Conservation (phyloP, 2,113 vertebrate genomes). For the Pachycephala philippinensis region DNA sequence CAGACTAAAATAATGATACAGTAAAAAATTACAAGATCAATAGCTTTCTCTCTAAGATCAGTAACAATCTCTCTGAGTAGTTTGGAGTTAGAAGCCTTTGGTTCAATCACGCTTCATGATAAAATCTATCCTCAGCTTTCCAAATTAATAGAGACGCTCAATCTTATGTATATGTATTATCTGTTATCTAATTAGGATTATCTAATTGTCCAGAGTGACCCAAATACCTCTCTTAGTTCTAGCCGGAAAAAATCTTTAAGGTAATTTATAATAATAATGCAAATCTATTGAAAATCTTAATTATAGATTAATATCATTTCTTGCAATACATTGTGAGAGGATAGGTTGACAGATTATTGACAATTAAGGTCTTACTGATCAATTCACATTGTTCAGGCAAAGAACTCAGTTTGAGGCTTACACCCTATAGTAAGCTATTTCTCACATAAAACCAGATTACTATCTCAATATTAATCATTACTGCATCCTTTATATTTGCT, state of each 20-base stretch:
- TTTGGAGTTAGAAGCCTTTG: not conserved
- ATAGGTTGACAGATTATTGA: not conserved
- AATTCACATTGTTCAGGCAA: not conserved
- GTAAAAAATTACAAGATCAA: not conserved
- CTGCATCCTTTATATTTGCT: not conserved
- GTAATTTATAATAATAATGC: not conserved
- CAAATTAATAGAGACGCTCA: not conserved
- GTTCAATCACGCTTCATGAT: rapidly evolving
- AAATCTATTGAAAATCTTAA: not conserved
- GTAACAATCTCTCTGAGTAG: not conserved
- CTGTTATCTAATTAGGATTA: not conserved
- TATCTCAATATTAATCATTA: not conserved
- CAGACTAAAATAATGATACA: not conserved
- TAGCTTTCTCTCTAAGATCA: not conserved
- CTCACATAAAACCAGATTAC: not conserved
- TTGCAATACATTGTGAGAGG: not conserved
- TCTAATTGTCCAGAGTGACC: not conserved
- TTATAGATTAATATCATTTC: not conserved
- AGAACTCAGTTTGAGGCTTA: not conserved
- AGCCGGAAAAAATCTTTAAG: not conserved
- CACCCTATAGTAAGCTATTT: not conserved
- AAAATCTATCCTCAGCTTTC: not conserved
- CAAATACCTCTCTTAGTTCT: not conserved
- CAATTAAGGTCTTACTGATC: not conserved
- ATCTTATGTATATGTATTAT: not conserved